Evolutionary conservation across 2,113 vertebrate species (phyloP).

Genomic region (Pseudopodoces humilis): DNA sequence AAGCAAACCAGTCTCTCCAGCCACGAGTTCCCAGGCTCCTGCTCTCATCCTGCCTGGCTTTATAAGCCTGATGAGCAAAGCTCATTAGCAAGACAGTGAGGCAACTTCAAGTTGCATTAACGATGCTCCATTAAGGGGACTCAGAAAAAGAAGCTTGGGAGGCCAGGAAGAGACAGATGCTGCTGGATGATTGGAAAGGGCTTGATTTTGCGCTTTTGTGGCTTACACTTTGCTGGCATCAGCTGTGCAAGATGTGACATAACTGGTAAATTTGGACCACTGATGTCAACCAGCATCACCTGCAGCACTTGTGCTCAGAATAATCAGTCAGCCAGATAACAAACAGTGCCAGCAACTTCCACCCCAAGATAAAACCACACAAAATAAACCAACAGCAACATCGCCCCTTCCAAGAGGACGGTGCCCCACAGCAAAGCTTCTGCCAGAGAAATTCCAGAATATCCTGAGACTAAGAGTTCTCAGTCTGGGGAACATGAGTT

Average conservation of each 20-base stretch:
- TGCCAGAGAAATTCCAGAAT: neutral
- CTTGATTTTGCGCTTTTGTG: neutral
- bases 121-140: neutral
- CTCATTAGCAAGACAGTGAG: slow-evolving; percentile 10
- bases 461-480: neutral
- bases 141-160: neutral
- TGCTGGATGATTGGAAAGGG: neutral
- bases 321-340: neutral
- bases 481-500: neutral
- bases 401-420: rapidly evolving
- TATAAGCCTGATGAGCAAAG: neutral
- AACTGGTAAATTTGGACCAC: neutral
- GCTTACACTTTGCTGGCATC: neutral
- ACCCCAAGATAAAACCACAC: neutral
- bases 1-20: neutral
- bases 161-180: slow-evolving; percentile 13
- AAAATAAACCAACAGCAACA: neutral
- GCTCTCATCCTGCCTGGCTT: neutral
- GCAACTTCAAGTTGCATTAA: slow-evolving; percentile 28
- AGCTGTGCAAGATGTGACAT: neutral
- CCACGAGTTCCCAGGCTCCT: neutral
- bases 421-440: neutral
- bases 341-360: neutral
- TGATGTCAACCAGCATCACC: slow-evolving; percentile 23
- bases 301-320: neutral